phyloP scores from a whole-genome alignment of 2,888 invertebrate genomes.

The Meteorus colon region DNA sequence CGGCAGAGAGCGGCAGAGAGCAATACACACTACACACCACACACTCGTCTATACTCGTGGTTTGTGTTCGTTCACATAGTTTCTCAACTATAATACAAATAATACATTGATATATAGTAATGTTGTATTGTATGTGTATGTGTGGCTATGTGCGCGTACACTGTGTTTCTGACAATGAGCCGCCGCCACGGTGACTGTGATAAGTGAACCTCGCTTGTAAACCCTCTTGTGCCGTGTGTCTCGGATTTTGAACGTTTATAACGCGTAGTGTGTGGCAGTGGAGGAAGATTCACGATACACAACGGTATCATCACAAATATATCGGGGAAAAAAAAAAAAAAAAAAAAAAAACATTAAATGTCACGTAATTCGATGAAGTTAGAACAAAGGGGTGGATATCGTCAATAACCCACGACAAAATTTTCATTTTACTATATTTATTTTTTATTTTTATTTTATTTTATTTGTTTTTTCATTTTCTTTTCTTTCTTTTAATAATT shows the following conservation, averaged over 20 bases:
- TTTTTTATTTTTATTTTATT: conserved; percentile 45
- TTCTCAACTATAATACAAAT: not conserved
- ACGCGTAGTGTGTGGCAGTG: conserved; percentile 55
- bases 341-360: conserved; percentile 55
- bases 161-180: conserved; percentile 68
- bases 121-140: conserved; percentile 32
- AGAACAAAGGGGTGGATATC: conserved; percentile 61
- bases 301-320: conserved; percentile 47
- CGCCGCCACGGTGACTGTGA: conserved; percentile 68
- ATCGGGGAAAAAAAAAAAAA: too few species aligned
- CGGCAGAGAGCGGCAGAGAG: too few species aligned
- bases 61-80: conserved; percentile 1
- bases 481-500: conserved; percentile 75
- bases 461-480: not conserved
- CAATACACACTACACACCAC: not conserved
- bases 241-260: conserved; percentile 46
- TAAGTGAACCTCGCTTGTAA: conserved; percentile 61
- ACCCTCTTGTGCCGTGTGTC: conserved; percentile 50
- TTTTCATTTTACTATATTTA: conserved; percentile 41
- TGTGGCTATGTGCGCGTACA: conserved; percentile 52
- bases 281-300: conserved; percentile 47
- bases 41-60: not conserved
- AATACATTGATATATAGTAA: not conserved
- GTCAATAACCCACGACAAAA: conserved; percentile 52
- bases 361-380: conserved; percentile 58